Evolutionary conservation across 2,113 vertebrate species (phyloP), one percentile per base, ranked within the genome.

Genomic region (Limanda limanda): DNA sequence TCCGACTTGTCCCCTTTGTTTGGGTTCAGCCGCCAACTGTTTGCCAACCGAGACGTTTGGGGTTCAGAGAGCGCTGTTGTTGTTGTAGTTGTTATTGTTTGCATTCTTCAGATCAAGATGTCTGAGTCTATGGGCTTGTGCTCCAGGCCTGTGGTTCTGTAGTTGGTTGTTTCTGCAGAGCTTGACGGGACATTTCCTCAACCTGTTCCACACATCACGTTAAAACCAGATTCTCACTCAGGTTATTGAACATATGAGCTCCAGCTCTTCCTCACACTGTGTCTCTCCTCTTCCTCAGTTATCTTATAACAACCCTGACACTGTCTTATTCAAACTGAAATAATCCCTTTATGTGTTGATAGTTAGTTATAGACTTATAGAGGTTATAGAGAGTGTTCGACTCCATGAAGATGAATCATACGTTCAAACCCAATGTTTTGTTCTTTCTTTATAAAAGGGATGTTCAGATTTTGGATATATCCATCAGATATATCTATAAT

Each of bases 21-120:
- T 83, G 85, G 82, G 78, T 92, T 78, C 84, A 82, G 81, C 69
- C 68, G 81, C 85, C 84, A 65, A 86, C 58, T 78, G 79, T 91
- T 57, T 65, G 73, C 85, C 74, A 54, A 68, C 76, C 25, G 71
- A 80, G 24, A 58, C 81, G 78, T 78, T 57, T 84, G 73, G 72
- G 64, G 76, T 71, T 70, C 67, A 71, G 21, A 37, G 7, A 10
- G 35, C 35, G 47, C 25, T 25, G 25, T 27, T 27, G 25, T 27
- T 27, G 47, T 48, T 48, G 47, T 48, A 18, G 47, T 48, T 48
- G 47, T 1, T 48, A 15, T 48, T 48, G 81, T 84, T 84, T 84
- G 81, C 87, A 59, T 81, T 78, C 27, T 51, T 23, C n/a, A 56
- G n/a, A 20, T 69, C 17, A 10, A 66, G 72, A 40, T 67, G 84